These are phyloP conservation scores for Ophthalmotilapia sp. DNA, from an alignment of 2,113 vertebrate species.

Conservation along the genomic window DNA sequence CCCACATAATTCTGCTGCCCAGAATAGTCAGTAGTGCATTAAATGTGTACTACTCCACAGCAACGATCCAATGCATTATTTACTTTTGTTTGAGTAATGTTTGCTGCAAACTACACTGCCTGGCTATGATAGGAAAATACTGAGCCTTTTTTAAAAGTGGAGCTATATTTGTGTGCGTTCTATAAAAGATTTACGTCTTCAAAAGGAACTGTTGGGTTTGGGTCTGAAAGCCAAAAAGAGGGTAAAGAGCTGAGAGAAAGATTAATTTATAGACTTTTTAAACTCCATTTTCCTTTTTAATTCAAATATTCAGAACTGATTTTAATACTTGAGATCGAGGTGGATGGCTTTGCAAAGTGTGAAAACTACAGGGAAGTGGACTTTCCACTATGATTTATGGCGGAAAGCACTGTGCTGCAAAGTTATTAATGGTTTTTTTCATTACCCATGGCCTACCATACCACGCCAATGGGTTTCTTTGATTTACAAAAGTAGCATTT, in stretches of 20 bases:
- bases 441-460: not conserved
- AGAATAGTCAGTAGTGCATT: not conserved
- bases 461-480: not conserved
- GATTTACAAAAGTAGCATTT: not conserved
- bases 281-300: not conserved
- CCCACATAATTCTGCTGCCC: not conserved
- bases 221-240: not conserved
- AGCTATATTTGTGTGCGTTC: not conserved
- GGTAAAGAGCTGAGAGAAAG: not conserved
- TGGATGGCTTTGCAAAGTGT: not conserved
- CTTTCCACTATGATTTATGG: not conserved
- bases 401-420: not conserved
- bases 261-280: not conserved
- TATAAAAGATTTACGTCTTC: not conserved
- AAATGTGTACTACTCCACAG: not conserved
- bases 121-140: not conserved
- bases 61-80: not conserved
- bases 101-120: not conserved
- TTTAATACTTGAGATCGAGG: not conserved
- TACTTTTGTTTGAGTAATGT: not conserved
- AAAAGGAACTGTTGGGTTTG: not conserved
- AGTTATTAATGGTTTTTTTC: not conserved
- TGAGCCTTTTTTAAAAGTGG: not conserved
- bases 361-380: not conserved
- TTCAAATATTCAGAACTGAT: not conserved